Evolutionary conservation across 2,888 invertebrate genomes (phyloP).

Genomic region (Diadegma fenestrale): DNA sequence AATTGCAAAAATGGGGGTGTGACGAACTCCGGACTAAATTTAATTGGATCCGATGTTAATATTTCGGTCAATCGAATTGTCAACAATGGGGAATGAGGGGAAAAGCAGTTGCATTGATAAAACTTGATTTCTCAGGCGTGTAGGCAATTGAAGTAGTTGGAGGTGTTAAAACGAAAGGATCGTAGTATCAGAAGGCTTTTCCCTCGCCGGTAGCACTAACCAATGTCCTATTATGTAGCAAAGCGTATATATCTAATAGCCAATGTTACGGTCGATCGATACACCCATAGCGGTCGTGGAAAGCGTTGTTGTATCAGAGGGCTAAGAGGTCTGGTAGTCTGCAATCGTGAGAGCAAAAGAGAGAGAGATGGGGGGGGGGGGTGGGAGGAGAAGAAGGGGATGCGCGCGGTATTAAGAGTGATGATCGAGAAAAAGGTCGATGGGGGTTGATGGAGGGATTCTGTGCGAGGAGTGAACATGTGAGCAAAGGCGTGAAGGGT

Average conservation of each 20-base stretch:
- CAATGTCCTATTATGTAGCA: conserved; percentile 52
- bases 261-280: conserved; percentile 68
- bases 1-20: no score
- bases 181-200: conserved; percentile 12
- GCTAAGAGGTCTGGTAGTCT: conserved; percentile 45
- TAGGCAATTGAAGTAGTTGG: conserved; percentile 15
- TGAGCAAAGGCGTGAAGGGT: conserved; percentile 50
- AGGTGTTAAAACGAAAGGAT: conserved; percentile 36
- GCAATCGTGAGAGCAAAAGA: neutral
- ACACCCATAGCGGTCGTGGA: conserved; percentile 52
- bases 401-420: conserved; percentile 67
- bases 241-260: conserved; percentile 51
- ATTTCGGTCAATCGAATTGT: neutral
- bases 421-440: conserved; percentile 58
- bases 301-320: conserved; percentile 62
- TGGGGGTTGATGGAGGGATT: conserved; percentile 54
- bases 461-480: conserved; percentile 51
- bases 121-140: conserved; percentile 15
- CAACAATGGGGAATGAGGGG: neutral
- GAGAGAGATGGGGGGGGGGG: no score
- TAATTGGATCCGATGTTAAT: no score
- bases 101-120: neutral
- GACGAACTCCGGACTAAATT: no score
- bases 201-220: conserved; percentile 29
- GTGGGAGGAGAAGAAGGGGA: no score